These are phyloP conservation scores for Hyaena hyaena DNA, from an alignment of 2,113 vertebrate genomes.

Conservation along the genomic window DNA sequence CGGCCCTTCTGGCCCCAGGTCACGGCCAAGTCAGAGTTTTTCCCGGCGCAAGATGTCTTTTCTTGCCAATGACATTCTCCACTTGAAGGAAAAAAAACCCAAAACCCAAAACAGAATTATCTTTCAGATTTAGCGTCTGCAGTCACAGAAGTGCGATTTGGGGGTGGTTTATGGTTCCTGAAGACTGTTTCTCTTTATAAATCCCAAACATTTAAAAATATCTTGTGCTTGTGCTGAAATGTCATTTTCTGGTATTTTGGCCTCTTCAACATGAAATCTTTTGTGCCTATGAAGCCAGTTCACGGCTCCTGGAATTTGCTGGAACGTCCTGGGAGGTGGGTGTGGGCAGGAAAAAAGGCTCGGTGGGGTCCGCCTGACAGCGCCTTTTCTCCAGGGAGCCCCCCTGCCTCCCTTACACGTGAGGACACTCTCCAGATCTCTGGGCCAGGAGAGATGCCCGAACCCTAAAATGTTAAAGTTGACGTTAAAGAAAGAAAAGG, in stretches of 20 bases:
- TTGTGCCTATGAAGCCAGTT: constrained; percentile 1
- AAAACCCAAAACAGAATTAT: not conserved
- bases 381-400: rapidly evolving
- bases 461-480: rapidly evolving
- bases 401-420: too few species aligned
- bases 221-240: not conserved
- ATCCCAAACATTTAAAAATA: constrained; percentile 11
- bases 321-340: not conserved
- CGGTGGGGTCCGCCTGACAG: rapidly evolving
- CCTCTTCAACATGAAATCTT: not conserved
- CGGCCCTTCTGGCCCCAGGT: rapidly evolving
- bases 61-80: not conserved
- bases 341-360: not conserved
- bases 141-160: not conserved
- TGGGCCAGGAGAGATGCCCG: rapidly evolving
- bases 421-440: not conserved
- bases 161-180: not conserved
- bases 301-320: not conserved
- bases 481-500: not conserved
- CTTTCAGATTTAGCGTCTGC: not conserved
- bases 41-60: not conserved
- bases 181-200: not conserved
- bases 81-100: not conserved
- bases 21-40: not conserved
- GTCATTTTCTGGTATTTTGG: not conserved